phyloP scores from a whole-genome alignment of 2,797 vertebrate genomes.

The Clangula hyemalis region DNA sequence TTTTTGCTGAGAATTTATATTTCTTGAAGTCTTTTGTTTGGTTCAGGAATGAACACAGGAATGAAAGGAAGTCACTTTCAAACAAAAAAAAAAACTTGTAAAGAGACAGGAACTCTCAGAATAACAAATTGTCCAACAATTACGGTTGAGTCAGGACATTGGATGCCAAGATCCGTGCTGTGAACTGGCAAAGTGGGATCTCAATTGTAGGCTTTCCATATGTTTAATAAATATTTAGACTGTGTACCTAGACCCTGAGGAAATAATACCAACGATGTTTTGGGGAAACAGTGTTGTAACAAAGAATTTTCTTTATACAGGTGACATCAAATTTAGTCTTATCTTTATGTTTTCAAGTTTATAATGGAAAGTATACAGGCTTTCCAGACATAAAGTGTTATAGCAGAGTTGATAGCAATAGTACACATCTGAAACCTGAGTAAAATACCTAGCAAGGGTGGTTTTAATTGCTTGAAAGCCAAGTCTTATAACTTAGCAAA shows the following conservation, averaged over 20 bases:
- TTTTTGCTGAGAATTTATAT: neutral
- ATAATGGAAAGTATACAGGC: no score
- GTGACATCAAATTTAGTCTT: neutral
- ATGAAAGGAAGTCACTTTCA: neutral
- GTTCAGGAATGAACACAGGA: neutral
- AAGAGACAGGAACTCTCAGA: neutral
- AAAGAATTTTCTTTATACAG: neutral
- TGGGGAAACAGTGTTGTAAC: neutral
- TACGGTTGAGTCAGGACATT: neutral
- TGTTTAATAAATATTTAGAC: neutral
- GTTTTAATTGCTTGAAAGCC: neutral
- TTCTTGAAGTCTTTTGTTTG: neutral
- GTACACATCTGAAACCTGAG: neutral
- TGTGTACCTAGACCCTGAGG: neutral
- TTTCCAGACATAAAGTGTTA: neutral
- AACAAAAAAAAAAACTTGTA: neutral
- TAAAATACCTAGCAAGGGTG: neutral
- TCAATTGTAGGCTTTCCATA: neutral
- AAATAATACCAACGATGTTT: neutral
- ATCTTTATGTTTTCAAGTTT: neutral
- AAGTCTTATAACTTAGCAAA: neutral
- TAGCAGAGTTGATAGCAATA: neutral
- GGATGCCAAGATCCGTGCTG: neutral
- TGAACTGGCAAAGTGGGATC: neutral
- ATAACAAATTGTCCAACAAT: neutral